Base-by-base conservation (phyloP, 2,888 invertebrate genomes). In the Melipona beecheii region DNA sequence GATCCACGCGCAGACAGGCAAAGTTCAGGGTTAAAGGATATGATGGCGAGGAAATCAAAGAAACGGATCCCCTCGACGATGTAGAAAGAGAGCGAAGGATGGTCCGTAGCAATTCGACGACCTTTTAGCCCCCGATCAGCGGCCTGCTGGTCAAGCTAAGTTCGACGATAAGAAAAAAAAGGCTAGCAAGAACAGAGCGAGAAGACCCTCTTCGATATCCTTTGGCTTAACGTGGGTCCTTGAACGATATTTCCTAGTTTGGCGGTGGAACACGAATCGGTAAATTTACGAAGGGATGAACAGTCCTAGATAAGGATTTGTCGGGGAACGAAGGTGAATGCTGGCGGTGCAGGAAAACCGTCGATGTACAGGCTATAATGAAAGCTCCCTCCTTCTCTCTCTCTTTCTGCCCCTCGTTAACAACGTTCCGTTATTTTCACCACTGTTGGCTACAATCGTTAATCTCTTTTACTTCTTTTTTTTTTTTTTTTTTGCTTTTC, bases 241-340 rank as follows among this genome's bases (percentile, higher is more conserved):
- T 64, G 73, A 72, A 68, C 66, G 86, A 84, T 90, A 86, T 90
- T 90, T 87, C 86, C 85, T 85, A 79, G 74, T 90, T 88, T 87
- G 73, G 82, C 68, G 78, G 81, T n/a, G 21, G 82, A 90, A 81
- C 80, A 80, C 81, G 70, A 71, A 66, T 85, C 81, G 80, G 85
- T 85, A 87, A 90, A 89, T 90, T 90, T 82, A 90, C 87, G 79
- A 89, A 84, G 85, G 78, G 66, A 72, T 72, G 85, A 70, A 74
- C 69, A 24, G 54, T 54, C 24, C 52, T 24, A 71, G 75, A 78
- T 75, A 75, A 78, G 73, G 73, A 73, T 73, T 81, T 62, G 58
- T 24, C 17, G 27, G 58, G 52, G 65, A 43, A 71, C 64, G 19
- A 43, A 68, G 71, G 50, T 21, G 58, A 73, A 68, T 75, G 77